Evolutionary conservation across 2,888 invertebrate genomes (phyloP), one percentile per base, ranked within the genome.

Genomic region (Latheticus oryzae): DNA sequence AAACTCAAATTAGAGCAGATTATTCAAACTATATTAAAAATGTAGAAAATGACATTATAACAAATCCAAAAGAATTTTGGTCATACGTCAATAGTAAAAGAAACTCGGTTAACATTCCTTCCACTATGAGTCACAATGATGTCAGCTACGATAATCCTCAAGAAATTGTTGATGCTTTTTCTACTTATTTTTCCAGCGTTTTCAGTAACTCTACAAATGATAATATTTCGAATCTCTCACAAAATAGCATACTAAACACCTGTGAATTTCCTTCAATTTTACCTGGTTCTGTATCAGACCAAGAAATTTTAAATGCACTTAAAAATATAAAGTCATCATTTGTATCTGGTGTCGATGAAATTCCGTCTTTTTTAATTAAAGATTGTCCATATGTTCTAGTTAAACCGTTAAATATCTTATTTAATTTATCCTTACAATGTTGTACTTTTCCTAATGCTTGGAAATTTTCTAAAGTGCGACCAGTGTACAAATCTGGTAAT

Each of bases 381-480:
- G 24, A 24, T 9, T 24, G 24, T 24, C 24, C n/a, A 24, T 2
- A 24, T 24, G 5, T 24, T 3, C 5, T 24, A 5, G 24, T 24
- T 24, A 24, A 24, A 24, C 24, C 24, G 1, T 9, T 24, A 8
- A 24, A 24, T 8, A 24, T 24, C 24, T 8, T 24, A 24, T 24
- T 24, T 24, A 24, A 24, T 24, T 24, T 24, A 24, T 24, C 24
- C 3, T 24, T 24, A 9, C 24, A 24, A 24, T 24, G 24, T 24
- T 24, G 24, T 24, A 24, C 5, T 24, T 24, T 24, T 24, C n/a
- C 24, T 9, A 24, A 24, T 24, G 24, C 24, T 24, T 24, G 2
- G 24, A 24, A 24, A 24, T 5, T 24, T 24, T 24, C 24, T 24
- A 24, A 24, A 24, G 9, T 24, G n/a, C 5, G n/a, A 24, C 24